A percentile compares a stretch with the other conserved stretches of the same genome.
Conservation (phyloP, 2,113 vertebrate species). For the Halcyon senegalensis region DNA sequence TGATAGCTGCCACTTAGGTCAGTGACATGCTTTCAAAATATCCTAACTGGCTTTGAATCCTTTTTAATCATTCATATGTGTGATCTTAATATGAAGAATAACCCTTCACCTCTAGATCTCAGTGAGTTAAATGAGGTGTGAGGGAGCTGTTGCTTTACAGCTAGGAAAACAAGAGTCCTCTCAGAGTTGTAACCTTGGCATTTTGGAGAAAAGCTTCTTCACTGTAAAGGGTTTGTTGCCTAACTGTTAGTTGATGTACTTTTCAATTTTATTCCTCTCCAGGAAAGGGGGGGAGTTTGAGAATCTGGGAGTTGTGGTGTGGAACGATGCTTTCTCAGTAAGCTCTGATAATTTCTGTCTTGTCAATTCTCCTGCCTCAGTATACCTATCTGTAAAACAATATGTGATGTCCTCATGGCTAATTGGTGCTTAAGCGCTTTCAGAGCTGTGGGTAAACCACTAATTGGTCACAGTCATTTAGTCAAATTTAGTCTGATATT, state of each 20-base stretch:
- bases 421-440: constrained; percentile 1
- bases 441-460: neutral
- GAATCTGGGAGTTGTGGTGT: neutral
- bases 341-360: neutral
- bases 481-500: constrained; percentile 8
- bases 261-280: neutral
- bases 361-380: neutral
- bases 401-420: neutral
- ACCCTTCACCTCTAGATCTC: neutral
- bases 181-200: neutral
- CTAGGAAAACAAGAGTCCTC: neutral
- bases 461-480: constrained; percentile 24
- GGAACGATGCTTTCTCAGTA: neutral
- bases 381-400: neutral
- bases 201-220: neutral
- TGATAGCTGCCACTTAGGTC: neutral
- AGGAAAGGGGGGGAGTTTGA: neutral
- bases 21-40: neutral
- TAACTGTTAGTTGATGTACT: neutral
- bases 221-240: neutral
- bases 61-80: neutral
- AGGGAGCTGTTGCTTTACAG: neutral
- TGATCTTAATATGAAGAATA: neutral
- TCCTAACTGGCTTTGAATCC: neutral
- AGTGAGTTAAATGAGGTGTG: neutral